These are phyloP conservation scores for Sandelia bainsii DNA, from an alignment of 2,797 vertebrate species.

Conservation along the genomic window DNA sequence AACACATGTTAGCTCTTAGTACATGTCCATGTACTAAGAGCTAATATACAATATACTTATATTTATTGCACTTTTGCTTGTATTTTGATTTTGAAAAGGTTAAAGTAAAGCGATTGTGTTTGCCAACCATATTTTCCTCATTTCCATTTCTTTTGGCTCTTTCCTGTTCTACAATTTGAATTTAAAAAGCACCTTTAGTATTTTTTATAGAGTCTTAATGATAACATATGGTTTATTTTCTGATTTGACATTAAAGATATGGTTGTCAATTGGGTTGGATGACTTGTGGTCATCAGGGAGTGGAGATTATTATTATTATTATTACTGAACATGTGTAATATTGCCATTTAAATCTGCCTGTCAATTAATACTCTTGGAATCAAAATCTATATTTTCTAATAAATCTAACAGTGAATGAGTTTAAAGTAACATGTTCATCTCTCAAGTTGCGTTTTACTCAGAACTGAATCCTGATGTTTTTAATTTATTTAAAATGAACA, in stretches of 20 bases:
- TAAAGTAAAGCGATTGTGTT: too few species aligned
- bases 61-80: too few species aligned
- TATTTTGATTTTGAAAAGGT: too few species aligned
- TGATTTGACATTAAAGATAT: not conserved
- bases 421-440: not conserved
- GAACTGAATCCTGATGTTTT: not conserved
- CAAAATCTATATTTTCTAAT: not conserved
- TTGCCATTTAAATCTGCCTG: not conserved
- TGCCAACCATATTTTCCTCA: not conserved
- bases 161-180: not conserved
- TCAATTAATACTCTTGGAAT: not conserved
- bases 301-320: constrained; percentile 18
- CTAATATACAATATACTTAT: too few species aligned
- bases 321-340: constrained; percentile 16
- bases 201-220: too few species aligned
- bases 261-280: not conserved
- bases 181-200: constrained; percentile 12
- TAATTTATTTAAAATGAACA: not conserved
- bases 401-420: not conserved
- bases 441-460: not conserved
- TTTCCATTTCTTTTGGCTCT: not conserved
- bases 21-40: too few species aligned
- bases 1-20: too few species aligned
- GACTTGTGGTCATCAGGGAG: not conserved
- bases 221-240: not conserved